Evolutionary conservation across 1,140 invertebrate genomes (phyloP).

Genomic region (Atta colombica): DNA sequence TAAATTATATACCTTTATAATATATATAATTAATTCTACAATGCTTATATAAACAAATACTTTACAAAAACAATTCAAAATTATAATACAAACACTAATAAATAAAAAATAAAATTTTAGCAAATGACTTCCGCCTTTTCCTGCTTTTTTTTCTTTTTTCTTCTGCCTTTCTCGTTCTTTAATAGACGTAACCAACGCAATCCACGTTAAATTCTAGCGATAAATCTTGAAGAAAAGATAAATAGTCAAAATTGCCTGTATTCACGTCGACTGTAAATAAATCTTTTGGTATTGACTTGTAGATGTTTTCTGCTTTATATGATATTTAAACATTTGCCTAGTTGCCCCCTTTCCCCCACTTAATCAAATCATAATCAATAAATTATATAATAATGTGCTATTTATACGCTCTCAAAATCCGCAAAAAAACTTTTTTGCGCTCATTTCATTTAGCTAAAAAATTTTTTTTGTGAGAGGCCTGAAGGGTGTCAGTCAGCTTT

Average conservation of each 20-base stretch:
- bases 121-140: neutral
- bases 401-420: no score
- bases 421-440: no score
- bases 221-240: conserved; percentile 41
- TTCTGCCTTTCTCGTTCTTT: neutral
- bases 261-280: conserved; percentile 22
- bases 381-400: no score
- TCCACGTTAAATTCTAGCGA: neutral
- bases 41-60: neutral
- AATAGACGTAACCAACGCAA: neutral
- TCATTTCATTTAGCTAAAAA: no score
- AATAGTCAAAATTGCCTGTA: conserved; percentile 47
- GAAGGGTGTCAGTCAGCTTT: no score
- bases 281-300: conserved; percentile 44
- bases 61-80: neutral
- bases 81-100: neutral
- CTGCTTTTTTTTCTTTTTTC: neutral
- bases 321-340: neutral
- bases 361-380: no score
- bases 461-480: no score
- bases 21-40: conserved; percentile 8
- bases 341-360: no score
- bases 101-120: neutral
- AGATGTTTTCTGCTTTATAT: neutral
- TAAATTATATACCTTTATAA: neutral